phyloP scores from a whole-genome alignment of 2,113 vertebrate genomes.

The Trematocara macrostoma region DNA sequence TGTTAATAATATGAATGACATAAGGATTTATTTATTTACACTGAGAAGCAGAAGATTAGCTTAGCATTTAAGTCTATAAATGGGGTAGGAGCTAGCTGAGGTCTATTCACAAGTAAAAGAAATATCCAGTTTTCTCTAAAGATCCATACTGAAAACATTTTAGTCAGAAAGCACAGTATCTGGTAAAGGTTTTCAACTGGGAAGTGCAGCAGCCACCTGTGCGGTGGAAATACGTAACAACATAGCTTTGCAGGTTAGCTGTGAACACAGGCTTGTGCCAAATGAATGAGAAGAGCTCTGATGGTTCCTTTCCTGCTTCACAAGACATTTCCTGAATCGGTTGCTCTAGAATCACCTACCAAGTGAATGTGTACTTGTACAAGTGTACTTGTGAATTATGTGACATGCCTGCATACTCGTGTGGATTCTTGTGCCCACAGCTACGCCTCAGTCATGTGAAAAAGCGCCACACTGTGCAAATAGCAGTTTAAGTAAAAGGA shows the following conservation, averaged over 20 bases:
- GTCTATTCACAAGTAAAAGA: background rate
- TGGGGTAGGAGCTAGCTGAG: background rate
- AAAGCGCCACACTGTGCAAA: background rate
- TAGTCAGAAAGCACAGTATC: background rate
- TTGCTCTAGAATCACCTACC: background rate
- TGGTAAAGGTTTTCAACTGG: background rate
- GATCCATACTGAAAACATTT: background rate
- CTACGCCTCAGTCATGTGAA: background rate
- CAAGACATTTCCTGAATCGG: background rate
- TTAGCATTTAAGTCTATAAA: background rate
- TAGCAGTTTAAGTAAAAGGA: background rate
- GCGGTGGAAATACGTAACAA: background rate
- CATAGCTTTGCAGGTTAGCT: background rate
- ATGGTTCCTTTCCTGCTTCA: background rate
- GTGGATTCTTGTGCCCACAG: background rate
- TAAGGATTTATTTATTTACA: background rate
- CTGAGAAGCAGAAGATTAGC: background rate
- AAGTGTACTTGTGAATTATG: background rate
- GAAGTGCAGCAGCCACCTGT: background rate
- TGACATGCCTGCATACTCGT: background rate
- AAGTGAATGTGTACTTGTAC: background rate
- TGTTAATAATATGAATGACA: background rate
- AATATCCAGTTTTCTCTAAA: background rate
- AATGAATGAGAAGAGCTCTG: background rate
- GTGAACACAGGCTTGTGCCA: background rate